Evolutionary conservation across 2,113 vertebrate genomes (phyloP), one percentile per base, ranked within the genome.

Genomic region (Thamnophis sirtalis): DNA sequence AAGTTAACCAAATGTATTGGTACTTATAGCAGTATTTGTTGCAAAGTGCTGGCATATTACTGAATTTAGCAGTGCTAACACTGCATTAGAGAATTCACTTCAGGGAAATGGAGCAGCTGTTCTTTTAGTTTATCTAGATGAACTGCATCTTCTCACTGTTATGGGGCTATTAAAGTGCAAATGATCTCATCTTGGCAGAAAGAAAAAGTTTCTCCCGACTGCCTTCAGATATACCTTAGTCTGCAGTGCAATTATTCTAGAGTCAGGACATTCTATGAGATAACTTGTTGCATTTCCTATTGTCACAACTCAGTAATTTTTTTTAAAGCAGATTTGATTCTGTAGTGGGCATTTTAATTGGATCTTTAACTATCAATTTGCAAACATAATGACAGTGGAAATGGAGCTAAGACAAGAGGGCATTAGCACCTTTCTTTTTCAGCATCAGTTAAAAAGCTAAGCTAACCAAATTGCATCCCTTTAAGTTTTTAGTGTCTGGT

Each of bases 1-100:
- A 86, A 19, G 68, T n/a, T 43, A 84, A 13, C 68, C 87, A 93
- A 85, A 49, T 86, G 90, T 93, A 86, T 93, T 86, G 87, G 63
- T 90, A 33, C 93, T 43, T 90, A 22, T 5, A 91, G 55, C 95
- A 92, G 93, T 94, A 21, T 94, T 96, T 95, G 96, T 95, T 94
- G 96, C 51, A 91, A 93, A 86, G 53, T 68, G 90, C 84, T 9
- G 92, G 92, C 94, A 95, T 92, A 90, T 91, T 97, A 97, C 97
- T 97, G 96, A 97, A 94, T 93, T 96, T 95, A 97, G 97, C 97
- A 96, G 86, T 0, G 0, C 73, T 86, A 84, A 91, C 88, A 58
- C 93, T 89, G 95, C 96, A 92, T 96, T 94, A 91, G 87, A 95
- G 93, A 93, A 93, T 86, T 87, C 92, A 63, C 94, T 85, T 94